Conservation (phyloP, 2,113 vertebrate genomes). For the Corydoras maculifer region DNA sequence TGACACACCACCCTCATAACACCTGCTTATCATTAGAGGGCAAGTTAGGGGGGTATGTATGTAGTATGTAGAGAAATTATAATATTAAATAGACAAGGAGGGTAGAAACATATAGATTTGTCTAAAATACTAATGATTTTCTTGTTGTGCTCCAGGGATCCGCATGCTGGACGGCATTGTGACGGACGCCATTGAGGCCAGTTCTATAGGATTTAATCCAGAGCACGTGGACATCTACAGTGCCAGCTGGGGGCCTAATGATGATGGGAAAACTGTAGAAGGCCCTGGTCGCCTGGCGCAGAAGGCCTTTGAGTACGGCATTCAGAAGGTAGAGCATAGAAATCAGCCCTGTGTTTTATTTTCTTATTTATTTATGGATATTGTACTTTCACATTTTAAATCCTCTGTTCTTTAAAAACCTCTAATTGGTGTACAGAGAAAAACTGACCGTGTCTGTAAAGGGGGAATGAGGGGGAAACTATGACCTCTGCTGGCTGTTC, state of each 20-base stretch:
- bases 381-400: not conserved
- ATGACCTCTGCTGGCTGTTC: too few relatives aligned
- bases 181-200: constrained; percentile 95
- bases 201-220: constrained; percentile 93
- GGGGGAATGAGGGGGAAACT: too few relatives aligned
- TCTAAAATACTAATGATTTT: too few relatives aligned
- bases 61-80: too few relatives aligned
- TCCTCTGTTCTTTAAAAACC: too few relatives aligned
- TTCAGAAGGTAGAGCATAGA: constrained; percentile 75
- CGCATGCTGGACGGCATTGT: constrained; percentile 96
- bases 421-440: too few relatives aligned
- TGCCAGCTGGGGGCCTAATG: constrained; percentile 96
- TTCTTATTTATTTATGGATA: not conserved
- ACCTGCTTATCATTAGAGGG: too few relatives aligned
- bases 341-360: not conserved
- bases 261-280: constrained; percentile 96
- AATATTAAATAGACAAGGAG: too few relatives aligned
- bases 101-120: too few relatives aligned
- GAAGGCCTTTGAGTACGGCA: constrained; percentile 95
- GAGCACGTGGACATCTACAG: constrained; percentile 97
- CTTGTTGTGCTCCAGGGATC: constrained; percentile 68
- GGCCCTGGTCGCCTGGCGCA: constrained; percentile 89
- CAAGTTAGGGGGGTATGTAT: too few relatives aligned
- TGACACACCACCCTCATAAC: too few relatives aligned
- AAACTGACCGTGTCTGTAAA: too few relatives aligned